phyloP scores from a whole-genome alignment of 2,113 vertebrate genomes.

The Phocoena sinus region DNA sequence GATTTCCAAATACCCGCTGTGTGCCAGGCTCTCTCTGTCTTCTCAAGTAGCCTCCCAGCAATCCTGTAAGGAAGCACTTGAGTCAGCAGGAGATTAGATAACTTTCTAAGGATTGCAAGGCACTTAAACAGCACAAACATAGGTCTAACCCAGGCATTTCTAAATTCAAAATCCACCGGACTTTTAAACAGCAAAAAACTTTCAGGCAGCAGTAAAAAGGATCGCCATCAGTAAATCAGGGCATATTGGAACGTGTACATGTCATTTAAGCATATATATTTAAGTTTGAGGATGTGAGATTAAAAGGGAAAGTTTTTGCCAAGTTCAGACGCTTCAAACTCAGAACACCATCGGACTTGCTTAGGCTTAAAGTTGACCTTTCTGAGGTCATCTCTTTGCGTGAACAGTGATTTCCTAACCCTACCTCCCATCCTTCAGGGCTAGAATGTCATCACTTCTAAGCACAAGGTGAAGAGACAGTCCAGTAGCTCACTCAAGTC shows the following conservation, averaged over 20 bases:
- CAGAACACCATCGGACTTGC: background rate
- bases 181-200: background rate
- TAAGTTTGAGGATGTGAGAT: background rate
- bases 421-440: background rate
- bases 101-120: background rate
- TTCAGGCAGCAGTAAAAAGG: too few species aligned
- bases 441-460: background rate
- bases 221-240: fast-evolving
- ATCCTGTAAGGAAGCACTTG: fast-evolving
- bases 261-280: background rate
- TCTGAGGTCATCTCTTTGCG: fast-evolving
- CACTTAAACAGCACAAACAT: background rate
- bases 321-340: background rate
- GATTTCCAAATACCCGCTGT: background rate
- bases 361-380: background rate
- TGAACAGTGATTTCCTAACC: fast-evolving
- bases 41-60: fast-evolving
- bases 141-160: background rate
- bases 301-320: background rate
- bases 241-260: fast-evolving
- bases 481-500: background rate
- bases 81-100: background rate
- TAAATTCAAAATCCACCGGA: background rate
- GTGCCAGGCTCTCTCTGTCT: background rate
- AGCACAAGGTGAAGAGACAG: background rate